phyloP scores from a whole-genome alignment of 2,888 invertebrate species.

The Ctenicera cuprea region DNA sequence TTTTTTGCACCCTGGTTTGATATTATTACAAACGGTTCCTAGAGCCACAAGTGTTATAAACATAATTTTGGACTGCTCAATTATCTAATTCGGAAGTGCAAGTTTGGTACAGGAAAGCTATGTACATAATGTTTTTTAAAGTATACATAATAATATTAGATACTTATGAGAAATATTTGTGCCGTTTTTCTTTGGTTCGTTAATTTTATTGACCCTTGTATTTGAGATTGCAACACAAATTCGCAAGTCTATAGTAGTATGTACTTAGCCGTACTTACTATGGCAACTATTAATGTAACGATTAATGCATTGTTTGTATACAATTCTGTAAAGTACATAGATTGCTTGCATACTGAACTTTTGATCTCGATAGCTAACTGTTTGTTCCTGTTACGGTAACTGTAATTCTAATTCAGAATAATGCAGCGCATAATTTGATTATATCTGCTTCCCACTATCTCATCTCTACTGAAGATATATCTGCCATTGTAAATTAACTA shows the following conservation, averaged over 20 bases:
- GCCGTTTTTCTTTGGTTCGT: not conserved
- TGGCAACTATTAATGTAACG: constrained; percentile 2
- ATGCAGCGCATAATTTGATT: constrained; percentile 39
- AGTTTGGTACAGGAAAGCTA: not conserved
- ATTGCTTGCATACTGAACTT: constrained; percentile 23
- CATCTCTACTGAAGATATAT: constrained; percentile 10
- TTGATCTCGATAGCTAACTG: constrained; percentile 27
- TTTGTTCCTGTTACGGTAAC: constrained; percentile 32
- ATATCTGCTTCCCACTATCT: constrained; percentile 37
- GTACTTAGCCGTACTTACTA: not conserved
- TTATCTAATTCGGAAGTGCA: no score
- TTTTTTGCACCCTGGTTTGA: no score
- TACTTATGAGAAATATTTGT: not conserved
- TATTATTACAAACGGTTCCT: no score
- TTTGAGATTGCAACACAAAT: not conserved
- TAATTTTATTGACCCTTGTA: constrained; percentile 11
- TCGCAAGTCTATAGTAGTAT: not conserved
- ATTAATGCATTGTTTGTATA: constrained; percentile 20
- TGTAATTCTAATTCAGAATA: constrained; percentile 35
- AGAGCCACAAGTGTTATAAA: no score
- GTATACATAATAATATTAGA: not conserved
- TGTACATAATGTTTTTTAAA: not conserved
- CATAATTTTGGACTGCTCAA: no score
- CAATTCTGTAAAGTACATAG: constrained; percentile 9
- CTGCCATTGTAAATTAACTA: constrained; percentile 25